phyloP scores from a whole-genome alignment of 2,888 invertebrate genomes.

The Linyphia triangularis region DNA sequence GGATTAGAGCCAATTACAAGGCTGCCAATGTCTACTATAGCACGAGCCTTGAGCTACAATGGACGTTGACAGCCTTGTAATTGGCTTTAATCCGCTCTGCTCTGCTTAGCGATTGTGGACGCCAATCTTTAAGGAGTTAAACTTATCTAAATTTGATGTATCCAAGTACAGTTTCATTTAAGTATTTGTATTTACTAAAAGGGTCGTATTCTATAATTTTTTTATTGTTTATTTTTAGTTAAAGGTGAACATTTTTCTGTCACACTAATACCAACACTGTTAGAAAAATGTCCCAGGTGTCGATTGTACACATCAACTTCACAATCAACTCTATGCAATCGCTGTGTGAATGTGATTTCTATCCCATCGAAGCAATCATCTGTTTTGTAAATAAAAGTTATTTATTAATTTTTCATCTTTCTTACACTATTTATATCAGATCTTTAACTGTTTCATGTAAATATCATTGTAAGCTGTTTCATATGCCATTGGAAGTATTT shows the following conservation, averaged over 20 bases:
- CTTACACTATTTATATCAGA: no score
- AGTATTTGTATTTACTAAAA: not conserved
- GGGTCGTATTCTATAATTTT: not conserved
- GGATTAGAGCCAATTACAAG: no score
- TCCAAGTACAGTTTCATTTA: not conserved
- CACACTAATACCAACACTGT: not conserved
- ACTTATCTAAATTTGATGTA: not conserved
- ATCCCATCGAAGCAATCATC: not conserved
- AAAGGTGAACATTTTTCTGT: constrained; percentile 13
- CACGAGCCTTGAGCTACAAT: no score
- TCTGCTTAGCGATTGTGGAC: no score
- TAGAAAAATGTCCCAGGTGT: constrained; percentile 54
- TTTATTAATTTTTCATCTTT: not conserved
- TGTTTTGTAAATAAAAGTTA: constrained; percentile 1
- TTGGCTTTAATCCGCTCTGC: no score
- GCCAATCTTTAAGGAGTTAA: no score
- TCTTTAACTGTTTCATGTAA: no score
- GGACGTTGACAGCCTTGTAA: no score
- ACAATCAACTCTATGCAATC: constrained; percentile 1
- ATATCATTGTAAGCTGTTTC: no score
- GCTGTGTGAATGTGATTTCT: constrained; percentile 27
- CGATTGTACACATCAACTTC: constrained; percentile 11
- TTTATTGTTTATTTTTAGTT: constrained; percentile 8
- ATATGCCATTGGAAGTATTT: no score
- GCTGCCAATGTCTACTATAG: no score